These are phyloP conservation scores for Cinara cedri DNA, from an alignment of 2,888 invertebrate genomes.

Conservation along the genomic window DNA sequence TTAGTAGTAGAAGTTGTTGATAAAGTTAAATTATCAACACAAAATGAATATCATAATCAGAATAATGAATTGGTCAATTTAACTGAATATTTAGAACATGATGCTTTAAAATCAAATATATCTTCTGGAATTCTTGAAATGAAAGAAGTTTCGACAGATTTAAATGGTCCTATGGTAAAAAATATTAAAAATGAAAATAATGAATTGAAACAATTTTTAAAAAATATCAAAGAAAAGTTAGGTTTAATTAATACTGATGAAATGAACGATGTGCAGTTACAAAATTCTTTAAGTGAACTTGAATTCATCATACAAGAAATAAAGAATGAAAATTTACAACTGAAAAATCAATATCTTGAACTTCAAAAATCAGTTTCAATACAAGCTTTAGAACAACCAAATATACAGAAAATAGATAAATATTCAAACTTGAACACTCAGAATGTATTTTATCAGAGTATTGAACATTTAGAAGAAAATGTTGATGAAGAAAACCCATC, in stretches of 20 bases:
- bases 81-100: conserved; percentile 32
- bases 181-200: conserved; percentile 24
- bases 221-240: conserved; percentile 2
- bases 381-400: not conserved
- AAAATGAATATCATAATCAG: conserved; percentile 21
- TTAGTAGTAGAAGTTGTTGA: conserved; percentile 37
- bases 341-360: conserved; percentile 13
- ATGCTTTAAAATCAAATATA: conserved; percentile 14
- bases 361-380: not conserved
- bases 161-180: not conserved
- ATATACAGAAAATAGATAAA: not conserved
- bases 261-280: not conserved
- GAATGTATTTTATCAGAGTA: not conserved
- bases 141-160: conserved; percentile 38
- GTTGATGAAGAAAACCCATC: not conserved
- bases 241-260: not conserved
- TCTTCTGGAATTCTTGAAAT: not conserved
- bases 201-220: conserved; percentile 19
- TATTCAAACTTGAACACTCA: not conserved
- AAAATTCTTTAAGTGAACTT: not conserved
- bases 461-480: conserved; percentile 8
- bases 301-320: conserved; percentile 2
- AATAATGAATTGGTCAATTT: conserved; percentile 13
- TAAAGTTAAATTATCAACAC: conserved; percentile 24
- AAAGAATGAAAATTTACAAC: conserved; percentile 9